Percentiles rank a stretch among this genome's conserved stretches.
Conservation (phyloP, 2,888 invertebrate species). For the Thymelicus acteon region DNA sequence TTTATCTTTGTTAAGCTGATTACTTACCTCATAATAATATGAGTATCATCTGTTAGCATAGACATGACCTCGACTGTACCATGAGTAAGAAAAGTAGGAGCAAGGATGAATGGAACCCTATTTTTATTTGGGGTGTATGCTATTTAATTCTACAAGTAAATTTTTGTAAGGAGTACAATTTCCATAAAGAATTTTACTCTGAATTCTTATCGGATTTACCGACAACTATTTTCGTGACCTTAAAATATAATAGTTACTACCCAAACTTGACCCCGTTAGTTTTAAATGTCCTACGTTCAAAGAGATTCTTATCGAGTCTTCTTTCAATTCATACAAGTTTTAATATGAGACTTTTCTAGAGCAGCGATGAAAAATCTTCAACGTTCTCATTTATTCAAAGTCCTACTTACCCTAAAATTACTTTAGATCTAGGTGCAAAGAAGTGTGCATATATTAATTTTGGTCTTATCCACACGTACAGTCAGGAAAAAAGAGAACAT, state of each 20-base stretch:
- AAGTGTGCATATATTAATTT: slow-evolving; percentile 18
- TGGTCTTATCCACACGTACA: slow-evolving; percentile 8
- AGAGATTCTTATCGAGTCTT: background rate
- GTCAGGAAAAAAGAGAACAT: background rate
- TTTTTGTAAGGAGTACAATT: no score
- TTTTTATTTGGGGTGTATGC: no score
- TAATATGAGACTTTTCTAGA: background rate
- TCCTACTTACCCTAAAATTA: slow-evolving; percentile 27
- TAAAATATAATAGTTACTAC: no score
- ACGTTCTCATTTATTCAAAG: slow-evolving; percentile 10
- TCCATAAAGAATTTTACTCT: no score
- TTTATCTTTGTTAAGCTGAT: no score
- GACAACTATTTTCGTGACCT: background rate
- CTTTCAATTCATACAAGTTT: background rate
- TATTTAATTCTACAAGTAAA: no score
- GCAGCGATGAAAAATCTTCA: background rate
- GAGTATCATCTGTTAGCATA: no score
- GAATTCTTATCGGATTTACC: background rate
- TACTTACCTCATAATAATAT: no score
- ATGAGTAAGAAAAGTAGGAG: no score
- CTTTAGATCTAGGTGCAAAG: slow-evolving; percentile 22
- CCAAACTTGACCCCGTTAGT: no score
- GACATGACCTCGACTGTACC: no score
- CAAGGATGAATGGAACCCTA: no score
- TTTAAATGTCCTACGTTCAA: background rate